Percentiles rank a stretch among this genome's conserved stretches.
These are phyloP conservation scores for Phodopus roborovskii DNA, from an alignment of 2,113 vertebrate species.

Conservation along the genomic window DNA sequence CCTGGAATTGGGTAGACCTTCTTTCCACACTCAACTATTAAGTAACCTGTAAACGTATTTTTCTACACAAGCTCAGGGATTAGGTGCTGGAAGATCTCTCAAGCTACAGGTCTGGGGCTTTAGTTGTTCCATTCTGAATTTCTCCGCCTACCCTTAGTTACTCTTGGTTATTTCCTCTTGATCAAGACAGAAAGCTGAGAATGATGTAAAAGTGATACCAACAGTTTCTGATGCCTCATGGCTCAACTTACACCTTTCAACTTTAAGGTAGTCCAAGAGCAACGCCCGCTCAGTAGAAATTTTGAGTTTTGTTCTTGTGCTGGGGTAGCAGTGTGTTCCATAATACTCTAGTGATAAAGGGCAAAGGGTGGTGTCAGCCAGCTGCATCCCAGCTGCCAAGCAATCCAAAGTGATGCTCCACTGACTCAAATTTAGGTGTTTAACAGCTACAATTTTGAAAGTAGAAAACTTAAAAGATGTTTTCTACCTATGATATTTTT, in stretches of 20 bases:
- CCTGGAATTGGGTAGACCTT: not conserved
- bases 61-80: not conserved
- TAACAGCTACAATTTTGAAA: not conserved
- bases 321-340: not conserved
- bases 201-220: not conserved
- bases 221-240: not conserved
- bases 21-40: not conserved
- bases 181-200: not conserved
- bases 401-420: not conserved
- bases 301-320: not conserved
- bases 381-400: not conserved
- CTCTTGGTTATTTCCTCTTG: not conserved
- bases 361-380: not conserved
- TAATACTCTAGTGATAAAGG: not conserved
- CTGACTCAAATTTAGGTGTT: too few species aligned
- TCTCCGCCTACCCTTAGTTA: not conserved
- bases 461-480: not conserved
- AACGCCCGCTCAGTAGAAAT: not conserved
- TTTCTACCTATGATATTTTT: not conserved
- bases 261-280: not conserved
- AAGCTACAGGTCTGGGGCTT: not conserved
- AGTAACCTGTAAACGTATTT: not conserved
- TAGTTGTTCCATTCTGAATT: not conserved
- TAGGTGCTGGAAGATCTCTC: not conserved
- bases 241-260: not conserved